phyloP scores from a whole-genome alignment of 92 coral and sea anemone species.

The Virgularia gustaviana region DNA sequence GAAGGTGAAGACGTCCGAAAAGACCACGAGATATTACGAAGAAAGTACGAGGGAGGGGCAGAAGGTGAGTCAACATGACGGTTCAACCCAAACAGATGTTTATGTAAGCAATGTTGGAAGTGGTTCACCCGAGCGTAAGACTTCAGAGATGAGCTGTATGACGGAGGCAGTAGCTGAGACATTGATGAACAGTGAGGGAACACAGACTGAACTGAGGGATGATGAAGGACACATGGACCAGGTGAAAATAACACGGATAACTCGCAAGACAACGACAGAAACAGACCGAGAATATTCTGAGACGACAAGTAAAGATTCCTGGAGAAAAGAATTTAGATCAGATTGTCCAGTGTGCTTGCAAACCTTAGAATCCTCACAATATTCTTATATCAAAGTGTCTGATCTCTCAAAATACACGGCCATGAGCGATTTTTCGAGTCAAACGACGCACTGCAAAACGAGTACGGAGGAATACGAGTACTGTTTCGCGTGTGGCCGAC shows the following conservation, averaged over 20 bases:
- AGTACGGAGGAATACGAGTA: neutral
- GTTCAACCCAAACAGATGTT: slow-evolving; percentile 23
- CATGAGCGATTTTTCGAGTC: slow-evolving; percentile 11
- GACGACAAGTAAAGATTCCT: neutral
- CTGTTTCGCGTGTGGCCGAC: slow-evolving; percentile 5
- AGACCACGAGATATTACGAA: neutral
- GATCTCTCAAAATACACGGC: slow-evolving; percentile 13
- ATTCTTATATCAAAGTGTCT: slow-evolving; percentile 17
- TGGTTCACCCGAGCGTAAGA: neutral
- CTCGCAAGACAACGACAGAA: slow-evolving; percentile 16
- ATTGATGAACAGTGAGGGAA: slow-evolving; percentile 14
- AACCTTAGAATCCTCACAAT: slow-evolving; percentile 2
- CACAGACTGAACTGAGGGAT: slow-evolving; percentile 12
- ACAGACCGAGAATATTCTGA: neutral
- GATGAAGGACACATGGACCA: neutral
- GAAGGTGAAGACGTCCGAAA: neutral
- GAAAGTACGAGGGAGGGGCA: neutral
- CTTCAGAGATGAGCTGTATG: neutral
- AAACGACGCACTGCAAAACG: neutral
- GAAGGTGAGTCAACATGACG: neutral
- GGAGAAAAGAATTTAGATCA: neutral
- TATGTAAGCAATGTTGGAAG: neutral
- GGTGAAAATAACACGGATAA: slow-evolving; percentile 1
- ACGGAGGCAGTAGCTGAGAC: slow-evolving; percentile 9
- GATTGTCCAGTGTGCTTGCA: slow-evolving; percentile 36